phyloP scores from a whole-genome alignment of 2,797 vertebrate species.

The Acomys russatus region DNA sequence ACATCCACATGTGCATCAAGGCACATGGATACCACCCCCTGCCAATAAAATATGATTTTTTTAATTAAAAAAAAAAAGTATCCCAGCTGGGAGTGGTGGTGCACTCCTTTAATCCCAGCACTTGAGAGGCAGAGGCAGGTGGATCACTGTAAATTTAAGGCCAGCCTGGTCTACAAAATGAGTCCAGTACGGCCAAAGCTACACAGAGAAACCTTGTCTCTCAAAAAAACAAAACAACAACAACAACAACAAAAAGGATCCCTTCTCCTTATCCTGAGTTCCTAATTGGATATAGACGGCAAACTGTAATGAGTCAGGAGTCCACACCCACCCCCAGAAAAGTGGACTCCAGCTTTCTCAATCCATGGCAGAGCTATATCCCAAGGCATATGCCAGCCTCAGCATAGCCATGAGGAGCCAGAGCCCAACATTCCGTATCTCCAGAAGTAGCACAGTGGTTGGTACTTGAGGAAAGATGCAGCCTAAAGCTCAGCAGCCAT shows the following conservation, averaged over 20 bases:
- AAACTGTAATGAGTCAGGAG: neutral
- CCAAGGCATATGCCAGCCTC: neutral
- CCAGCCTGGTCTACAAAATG: neutral
- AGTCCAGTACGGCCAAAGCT: no score
- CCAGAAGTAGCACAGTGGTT: neutral
- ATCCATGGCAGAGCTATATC: neutral
- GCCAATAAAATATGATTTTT: neutral
- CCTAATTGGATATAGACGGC: neutral
- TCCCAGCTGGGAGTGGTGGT: neutral
- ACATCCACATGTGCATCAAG: neutral
- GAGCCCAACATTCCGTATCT: neutral
- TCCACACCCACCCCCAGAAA: neutral
- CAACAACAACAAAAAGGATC: neutral
- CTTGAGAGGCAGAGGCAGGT: neutral
- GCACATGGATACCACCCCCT: neutral
- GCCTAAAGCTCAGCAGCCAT: conserved; percentile 1
- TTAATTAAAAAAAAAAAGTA: neutral
- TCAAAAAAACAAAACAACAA: neutral
- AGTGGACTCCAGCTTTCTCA: neutral
- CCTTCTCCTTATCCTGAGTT: neutral
- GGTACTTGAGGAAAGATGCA: neutral
- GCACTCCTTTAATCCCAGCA: no score
- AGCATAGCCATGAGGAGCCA: neutral
- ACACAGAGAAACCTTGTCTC: no score
- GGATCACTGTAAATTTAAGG: neutral